Evolutionary conservation across 2,888 invertebrate species (phyloP).

Genomic region (Ennomos quercinarius): DNA sequence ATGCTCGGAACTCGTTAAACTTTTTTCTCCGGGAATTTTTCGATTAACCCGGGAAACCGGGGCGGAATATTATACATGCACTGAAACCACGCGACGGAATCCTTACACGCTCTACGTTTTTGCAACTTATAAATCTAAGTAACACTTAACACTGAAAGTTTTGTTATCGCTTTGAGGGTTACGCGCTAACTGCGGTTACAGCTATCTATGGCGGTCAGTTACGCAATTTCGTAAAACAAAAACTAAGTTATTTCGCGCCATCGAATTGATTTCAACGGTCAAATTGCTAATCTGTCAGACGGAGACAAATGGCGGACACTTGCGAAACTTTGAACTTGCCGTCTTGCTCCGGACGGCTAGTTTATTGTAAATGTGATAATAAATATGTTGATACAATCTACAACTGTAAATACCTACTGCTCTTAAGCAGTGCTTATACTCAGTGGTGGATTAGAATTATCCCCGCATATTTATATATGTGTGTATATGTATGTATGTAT

Average conservation of each 20-base stretch:
- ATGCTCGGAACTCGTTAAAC: conserved; percentile 64
- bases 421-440: too few relatives aligned
- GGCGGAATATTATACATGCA: conserved; percentile 29
- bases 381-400: too few relatives aligned
- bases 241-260: conserved; percentile 49
- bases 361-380: too few relatives aligned
- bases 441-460: not conserved
- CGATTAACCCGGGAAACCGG: conserved; percentile 38
- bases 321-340: conserved; percentile 28
- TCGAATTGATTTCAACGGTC: conserved; percentile 56
- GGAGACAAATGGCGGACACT: conserved; percentile 8
- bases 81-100: conserved; percentile 45
- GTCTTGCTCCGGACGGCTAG: not conserved
- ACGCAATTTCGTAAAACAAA: conserved; percentile 51
- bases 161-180: conserved; percentile 39
- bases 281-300: conserved; percentile 38
- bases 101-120: conserved; percentile 27
- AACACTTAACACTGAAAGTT: conserved; percentile 23
- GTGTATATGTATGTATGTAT: too few relatives aligned
- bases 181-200: conserved; percentile 51
- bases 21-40: conserved; percentile 42
- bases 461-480: conserved; percentile 14
- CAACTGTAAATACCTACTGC: not conserved
- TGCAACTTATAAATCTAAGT: conserved; percentile 17
- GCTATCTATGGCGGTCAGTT: conserved; percentile 50